Evolutionary conservation across 1,140 invertebrate species (phyloP), one percentile per base, ranked within the genome.

Genomic region (Homalodisca vitripennis): DNA sequence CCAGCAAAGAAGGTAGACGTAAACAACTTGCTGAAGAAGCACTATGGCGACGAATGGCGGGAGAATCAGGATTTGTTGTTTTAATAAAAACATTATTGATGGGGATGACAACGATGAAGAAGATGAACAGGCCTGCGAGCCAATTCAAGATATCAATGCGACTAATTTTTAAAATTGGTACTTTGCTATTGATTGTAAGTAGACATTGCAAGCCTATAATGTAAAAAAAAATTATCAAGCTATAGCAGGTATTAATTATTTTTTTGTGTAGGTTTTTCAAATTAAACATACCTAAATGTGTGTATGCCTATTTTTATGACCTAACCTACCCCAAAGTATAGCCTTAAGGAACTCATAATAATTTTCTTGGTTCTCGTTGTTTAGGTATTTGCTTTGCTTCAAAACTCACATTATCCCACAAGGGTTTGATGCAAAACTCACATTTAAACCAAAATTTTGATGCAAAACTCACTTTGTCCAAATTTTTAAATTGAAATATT

Each of bases 1-100:
- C 29, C 60, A 24, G 53, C 17, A 12, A 12, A 13, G 6, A 46
- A n/a, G 2, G 66, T 48, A 70, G 32, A 62, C 17, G 63, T 24
- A 13, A 62, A 66, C 64, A 47, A 14, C 41, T 70, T 12, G 13
- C 66, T 31, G 22, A 26, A 24, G n/a, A 51, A 46, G 41, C 68
- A 65, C 30, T 70, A 30, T 66, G 68, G 68, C 47, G 47, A 70
- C 22, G 47, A 70, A 14, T 70, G 63, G 68, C 65, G 20, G 17
- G 1, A 17, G 13, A n/a, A 17, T 31, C 62, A n/a, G 10, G 30
- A 20, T n/a, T 64, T 64, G 3, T 22, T 20, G 62, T 64, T 17
- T n/a, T 41, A 41, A 29, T 20, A 17, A 41, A 22, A 62, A n/a
- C n/a, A n/a, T n/a, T 13, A 64, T 34, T 3, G 12, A 20, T 20